phyloP scores from a whole-genome alignment of 2,888 invertebrate genomes.

The Cantharis flavilabris region DNA sequence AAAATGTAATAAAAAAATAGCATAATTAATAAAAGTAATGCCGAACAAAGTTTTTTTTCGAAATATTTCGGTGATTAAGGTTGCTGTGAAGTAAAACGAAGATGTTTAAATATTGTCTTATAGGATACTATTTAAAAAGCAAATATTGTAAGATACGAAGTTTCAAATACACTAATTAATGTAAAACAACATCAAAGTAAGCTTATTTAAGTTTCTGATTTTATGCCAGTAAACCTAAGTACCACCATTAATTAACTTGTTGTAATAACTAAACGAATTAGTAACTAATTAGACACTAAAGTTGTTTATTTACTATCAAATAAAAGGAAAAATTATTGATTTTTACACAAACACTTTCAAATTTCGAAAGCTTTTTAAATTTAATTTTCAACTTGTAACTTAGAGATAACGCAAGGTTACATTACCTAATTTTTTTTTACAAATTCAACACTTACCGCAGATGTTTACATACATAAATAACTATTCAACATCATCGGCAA shows the following conservation, averaged over 20 bases:
- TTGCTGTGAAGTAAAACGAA: not conserved
- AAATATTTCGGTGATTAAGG: not conserved
- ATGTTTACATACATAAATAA: not conserved
- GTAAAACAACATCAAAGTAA: not conserved
- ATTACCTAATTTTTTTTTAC: not conserved
- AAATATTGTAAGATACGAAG: not conserved
- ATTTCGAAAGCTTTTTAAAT: not conserved
- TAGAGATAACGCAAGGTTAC: not conserved
- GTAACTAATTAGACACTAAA: not conserved
- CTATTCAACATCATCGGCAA: not conserved
- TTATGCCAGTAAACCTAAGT: not conserved
- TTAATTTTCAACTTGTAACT: not conserved
- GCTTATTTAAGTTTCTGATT: not conserved
- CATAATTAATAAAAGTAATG: not conserved
- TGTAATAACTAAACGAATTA: not conserved
- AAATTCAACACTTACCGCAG: not conserved
- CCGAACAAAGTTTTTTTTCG: not conserved
- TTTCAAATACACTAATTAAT: not conserved
- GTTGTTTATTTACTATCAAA: not conserved
- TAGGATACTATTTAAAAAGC: not conserved
- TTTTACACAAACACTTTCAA: not conserved
- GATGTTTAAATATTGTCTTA: not conserved
- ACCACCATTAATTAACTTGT: not conserved
- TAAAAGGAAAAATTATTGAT: not conserved
- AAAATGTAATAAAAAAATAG: not conserved